Evolutionary conservation across 2,113 vertebrate genomes (phyloP).

Genomic region (Cololabis saira): DNA sequence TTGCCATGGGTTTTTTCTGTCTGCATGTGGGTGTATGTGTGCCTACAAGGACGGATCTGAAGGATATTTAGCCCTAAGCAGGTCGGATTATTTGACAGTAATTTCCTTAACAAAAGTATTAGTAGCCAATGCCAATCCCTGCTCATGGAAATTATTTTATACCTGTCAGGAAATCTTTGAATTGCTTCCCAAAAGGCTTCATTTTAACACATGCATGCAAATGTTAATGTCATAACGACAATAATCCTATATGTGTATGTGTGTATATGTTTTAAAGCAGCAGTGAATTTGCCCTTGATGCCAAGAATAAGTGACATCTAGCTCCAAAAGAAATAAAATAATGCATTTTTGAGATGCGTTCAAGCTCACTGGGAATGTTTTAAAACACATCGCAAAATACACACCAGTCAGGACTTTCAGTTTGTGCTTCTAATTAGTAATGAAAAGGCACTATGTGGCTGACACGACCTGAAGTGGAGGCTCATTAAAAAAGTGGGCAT

Average conservation of each 20-base stretch:
- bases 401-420: neutral
- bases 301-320: neutral
- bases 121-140: slow-evolving; percentile 33
- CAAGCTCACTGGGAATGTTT: slow-evolving; percentile 15
- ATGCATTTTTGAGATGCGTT: slow-evolving; percentile 7
- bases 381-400: neutral
- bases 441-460: slow-evolving; percentile 18
- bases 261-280: neutral
- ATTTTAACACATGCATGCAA: neutral
- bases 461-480: slow-evolving; percentile 15
- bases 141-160: slow-evolving; percentile 37
- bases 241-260: neutral
- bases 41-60: slow-evolving; percentile 17
- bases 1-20: slow-evolving; percentile 30
- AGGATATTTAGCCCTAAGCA: slow-evolving; percentile 34
- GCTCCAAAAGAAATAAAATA: neutral
- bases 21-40: slow-evolving; percentile 17
- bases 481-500: slow-evolving; percentile 63
- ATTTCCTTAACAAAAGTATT: slow-evolving; percentile 46
- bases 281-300: neutral
- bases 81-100: slow-evolving; percentile 42
- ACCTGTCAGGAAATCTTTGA: slow-evolving; percentile 6
- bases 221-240: slow-evolving; percentile 9
- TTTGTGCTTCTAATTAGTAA: slow-evolving; percentile 49
- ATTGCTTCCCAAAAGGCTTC: slow-evolving; percentile 17